Evolutionary conservation across 2,113 vertebrate species (phyloP), one percentile per base, ranked within the genome.

Genomic region (Rhizomys pruinosus): DNA sequence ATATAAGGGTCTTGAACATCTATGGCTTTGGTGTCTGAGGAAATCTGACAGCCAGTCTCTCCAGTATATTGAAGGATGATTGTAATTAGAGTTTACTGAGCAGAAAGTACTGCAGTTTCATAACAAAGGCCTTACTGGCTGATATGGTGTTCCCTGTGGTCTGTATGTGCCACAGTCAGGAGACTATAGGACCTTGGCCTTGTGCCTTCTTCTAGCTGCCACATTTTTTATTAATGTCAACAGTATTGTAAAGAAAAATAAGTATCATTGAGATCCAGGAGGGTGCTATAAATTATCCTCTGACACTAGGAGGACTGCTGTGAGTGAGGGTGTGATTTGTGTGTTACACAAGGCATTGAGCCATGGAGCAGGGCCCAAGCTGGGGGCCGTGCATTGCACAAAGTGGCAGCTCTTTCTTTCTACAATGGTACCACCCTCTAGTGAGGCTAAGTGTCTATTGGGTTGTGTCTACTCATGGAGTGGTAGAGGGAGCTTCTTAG

Each of bases 61-160:
- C 57, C 4, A 81, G 42, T 29, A 73, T 57, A 64, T 44, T 73
- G n/a, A 73, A 42, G 23, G 61, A 66, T 88, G 78, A n/a, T n/a
- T 88, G 59, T 42, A 73, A 84, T 87, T 94, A 44, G 55, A 52
- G 47, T 94, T 84, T 57, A 77, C 47, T 87, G 23, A 91, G 91
- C 16, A 82, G 39, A 71, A 44, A 89, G 15, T 78, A 32, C 44
- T 78, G 89, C 81, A 17, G 17, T 64, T 92, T 84, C 29, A 27
- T 52, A 91, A 57, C 4, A 27, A 69, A 93, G 42, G 16, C 34
- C 59, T 82, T 25, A 34, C 42, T 64, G 69, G 32, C 22, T 69
- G 23, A 34, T 85, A 64, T 90, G 22, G 39, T 57, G 57, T 86
- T 57, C 61, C 16, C 69, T 90, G 27, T 72, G 19, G 27, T 82